phyloP scores from a whole-genome alignment of 2,113 vertebrate species.

The Seriola dumerili region DNA sequence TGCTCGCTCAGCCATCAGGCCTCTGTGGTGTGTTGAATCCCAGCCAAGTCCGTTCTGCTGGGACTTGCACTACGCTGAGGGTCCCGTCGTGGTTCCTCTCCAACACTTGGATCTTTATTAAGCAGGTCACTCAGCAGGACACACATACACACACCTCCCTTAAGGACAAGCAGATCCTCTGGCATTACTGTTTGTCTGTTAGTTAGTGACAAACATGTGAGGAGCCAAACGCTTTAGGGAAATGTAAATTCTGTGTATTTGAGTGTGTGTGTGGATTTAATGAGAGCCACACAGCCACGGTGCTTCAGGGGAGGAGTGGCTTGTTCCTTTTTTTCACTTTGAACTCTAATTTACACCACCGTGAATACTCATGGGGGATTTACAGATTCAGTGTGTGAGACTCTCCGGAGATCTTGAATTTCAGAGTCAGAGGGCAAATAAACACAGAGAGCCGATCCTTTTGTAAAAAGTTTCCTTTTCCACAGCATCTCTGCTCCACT shows the following conservation, averaged over 20 bases:
- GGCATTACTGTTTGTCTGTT: conserved; percentile 29
- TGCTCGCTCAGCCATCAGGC: conserved; percentile 49
- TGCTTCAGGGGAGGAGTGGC: conserved; percentile 49
- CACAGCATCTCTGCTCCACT: conserved; percentile 9
- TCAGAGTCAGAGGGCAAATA: conserved; percentile 66
- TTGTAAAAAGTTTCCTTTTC: conserved; percentile 32
- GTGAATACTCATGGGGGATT: conserved; percentile 61
- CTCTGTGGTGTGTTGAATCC: conserved; percentile 56
- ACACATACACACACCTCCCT: conserved; percentile 46
- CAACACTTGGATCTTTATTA: conserved; percentile 55
- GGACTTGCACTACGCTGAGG: conserved; percentile 46
- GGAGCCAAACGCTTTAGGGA: conserved; percentile 50
- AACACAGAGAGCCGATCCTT: conserved; percentile 40
- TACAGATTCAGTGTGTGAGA: conserved; percentile 50
- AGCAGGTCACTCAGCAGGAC: conserved; percentile 38
- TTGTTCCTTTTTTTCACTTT: conserved; percentile 55
- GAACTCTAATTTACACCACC: conserved; percentile 73
- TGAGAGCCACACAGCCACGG: conserved; percentile 55
- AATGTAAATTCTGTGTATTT: conserved; percentile 56
- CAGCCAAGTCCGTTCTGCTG: conserved; percentile 56
- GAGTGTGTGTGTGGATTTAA: conserved; percentile 57
- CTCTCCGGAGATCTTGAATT: conserved; percentile 57
- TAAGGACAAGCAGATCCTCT: conserved; percentile 39
- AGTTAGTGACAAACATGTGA: conserved; percentile 33
- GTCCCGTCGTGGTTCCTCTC: conserved; percentile 65